A percentile compares a stretch with the other conserved stretches of the same genome.
phyloP scores from a whole-genome alignment of 2,113 vertebrate species.

The Microcebus tavaratra region DNA sequence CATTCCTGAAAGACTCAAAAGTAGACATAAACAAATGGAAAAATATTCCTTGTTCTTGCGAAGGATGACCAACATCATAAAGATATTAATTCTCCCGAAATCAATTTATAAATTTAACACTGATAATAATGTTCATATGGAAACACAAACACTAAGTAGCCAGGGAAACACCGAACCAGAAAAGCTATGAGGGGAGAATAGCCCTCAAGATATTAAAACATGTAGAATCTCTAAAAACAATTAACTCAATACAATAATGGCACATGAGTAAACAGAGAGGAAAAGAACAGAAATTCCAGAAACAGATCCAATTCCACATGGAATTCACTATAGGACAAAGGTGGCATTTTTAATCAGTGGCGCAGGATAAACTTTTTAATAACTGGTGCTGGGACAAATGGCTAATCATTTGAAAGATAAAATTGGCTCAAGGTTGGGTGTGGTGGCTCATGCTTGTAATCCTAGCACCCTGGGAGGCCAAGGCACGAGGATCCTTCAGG shows the following conservation, averaged over 20 bases:
- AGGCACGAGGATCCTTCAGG: too few species aligned
- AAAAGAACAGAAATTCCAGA: neutral
- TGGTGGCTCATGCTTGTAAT: too few species aligned
- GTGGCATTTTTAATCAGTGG: fast-evolving
- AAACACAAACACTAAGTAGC: fast-evolving
- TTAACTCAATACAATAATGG: fast-evolving
- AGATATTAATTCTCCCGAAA: neutral
- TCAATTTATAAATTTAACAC: neutral
- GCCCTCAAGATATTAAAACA: fast-evolving
- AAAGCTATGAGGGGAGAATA: neutral
- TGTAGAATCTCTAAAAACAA: fast-evolving
- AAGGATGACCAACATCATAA: neutral
- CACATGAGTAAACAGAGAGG: fast-evolving
- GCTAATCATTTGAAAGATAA: neutral
- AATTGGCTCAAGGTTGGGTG: too few species aligned
- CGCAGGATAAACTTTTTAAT: neutral
- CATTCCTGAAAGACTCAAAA: neutral
- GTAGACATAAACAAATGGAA: neutral
- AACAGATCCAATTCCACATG: neutral
- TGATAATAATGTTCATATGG: fast-evolving
- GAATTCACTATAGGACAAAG: neutral
- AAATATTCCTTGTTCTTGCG: neutral
- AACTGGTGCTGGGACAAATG: too few species aligned
- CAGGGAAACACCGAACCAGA: neutral
- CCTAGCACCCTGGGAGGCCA: too few species aligned